Conservation (phyloP, 2,113 vertebrate species). For the Alosa alosa region DNA sequence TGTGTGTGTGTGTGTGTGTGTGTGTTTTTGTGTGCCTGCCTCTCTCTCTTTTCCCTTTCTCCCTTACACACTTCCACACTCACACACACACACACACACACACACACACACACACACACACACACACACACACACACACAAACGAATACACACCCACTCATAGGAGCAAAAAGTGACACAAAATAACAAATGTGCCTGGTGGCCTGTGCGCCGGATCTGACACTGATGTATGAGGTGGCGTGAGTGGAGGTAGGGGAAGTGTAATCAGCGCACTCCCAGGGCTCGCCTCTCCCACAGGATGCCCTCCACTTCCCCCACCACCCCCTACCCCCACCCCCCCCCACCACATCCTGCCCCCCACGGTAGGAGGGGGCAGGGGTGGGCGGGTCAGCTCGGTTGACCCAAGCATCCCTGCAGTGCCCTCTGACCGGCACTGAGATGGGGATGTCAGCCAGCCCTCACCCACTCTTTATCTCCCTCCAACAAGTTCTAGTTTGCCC, state of each 20-base stretch:
- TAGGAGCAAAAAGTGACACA: slow-evolving; percentile 18
- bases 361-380: background rate
- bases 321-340: background rate
- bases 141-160: background rate
- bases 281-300: slow-evolving; percentile 18
- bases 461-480: background rate
- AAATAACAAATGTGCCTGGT: slow-evolving; percentile 66
- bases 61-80: slow-evolving; percentile 23
- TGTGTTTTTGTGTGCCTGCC: background rate
- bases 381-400: background rate
- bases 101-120: background rate
- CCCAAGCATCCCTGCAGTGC: background rate
- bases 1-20: background rate
- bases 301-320: background rate
- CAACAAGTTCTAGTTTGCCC: background rate
- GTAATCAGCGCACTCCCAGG: slow-evolving; percentile 8
- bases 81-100: no score
- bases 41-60: background rate
- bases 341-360: background rate
- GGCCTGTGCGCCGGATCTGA: slow-evolving; percentile 60
- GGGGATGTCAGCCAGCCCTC: background rate
- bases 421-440: background rate
- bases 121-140: slow-evolving; percentile 11
- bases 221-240: slow-evolving; percentile 43
- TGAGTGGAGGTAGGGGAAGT: slow-evolving; percentile 20